Conservation (phyloP, 1,140 invertebrate species). For the Aporrectodea caliginosa region DNA sequence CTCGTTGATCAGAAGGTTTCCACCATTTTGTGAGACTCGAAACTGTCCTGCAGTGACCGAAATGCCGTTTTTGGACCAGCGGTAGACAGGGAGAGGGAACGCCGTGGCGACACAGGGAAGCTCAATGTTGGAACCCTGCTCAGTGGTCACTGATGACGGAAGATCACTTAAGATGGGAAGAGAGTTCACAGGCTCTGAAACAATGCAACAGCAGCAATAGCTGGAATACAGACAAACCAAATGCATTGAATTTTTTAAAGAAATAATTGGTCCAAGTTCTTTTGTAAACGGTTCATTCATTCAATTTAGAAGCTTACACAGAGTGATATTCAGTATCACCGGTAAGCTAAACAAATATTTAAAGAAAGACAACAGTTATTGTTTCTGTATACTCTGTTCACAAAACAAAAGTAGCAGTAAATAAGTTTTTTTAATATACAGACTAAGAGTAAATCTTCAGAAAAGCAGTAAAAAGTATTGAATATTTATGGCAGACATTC, state of each 20-base stretch:
- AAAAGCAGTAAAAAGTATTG: too few species aligned
- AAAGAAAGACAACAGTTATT: not conserved
- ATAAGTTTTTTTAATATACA: too few species aligned
- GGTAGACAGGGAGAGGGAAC: slow-evolving; percentile 56
- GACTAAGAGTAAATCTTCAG: too few species aligned
- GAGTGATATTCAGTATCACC: too few species aligned
- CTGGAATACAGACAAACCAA: not conserved
- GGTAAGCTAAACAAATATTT: not conserved
- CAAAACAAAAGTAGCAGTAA: too few species aligned
- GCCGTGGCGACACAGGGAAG: slow-evolving; percentile 71
- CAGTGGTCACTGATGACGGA: slow-evolving; percentile 49
- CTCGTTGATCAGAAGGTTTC: slow-evolving; percentile 85
- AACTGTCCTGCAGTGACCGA: slow-evolving; percentile 56
- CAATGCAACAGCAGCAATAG: not conserved
- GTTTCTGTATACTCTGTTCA: too few species aligned
- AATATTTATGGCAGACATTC: too few species aligned
- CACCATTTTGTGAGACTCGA: slow-evolving; percentile 62
- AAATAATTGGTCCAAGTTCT: not conserved
- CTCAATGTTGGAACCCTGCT: slow-evolving; percentile 61
- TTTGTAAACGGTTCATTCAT: not conserved
- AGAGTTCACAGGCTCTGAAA: slow-evolving; percentile 24
- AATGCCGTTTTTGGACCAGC: slow-evolving; percentile 26
- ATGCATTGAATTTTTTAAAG: not conserved
- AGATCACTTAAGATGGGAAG: slow-evolving; percentile 42
- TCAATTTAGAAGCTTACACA: not conserved